Evolutionary conservation across 2,888 invertebrate species (phyloP).

Genomic region (Teinopalpus imperialis): DNA sequence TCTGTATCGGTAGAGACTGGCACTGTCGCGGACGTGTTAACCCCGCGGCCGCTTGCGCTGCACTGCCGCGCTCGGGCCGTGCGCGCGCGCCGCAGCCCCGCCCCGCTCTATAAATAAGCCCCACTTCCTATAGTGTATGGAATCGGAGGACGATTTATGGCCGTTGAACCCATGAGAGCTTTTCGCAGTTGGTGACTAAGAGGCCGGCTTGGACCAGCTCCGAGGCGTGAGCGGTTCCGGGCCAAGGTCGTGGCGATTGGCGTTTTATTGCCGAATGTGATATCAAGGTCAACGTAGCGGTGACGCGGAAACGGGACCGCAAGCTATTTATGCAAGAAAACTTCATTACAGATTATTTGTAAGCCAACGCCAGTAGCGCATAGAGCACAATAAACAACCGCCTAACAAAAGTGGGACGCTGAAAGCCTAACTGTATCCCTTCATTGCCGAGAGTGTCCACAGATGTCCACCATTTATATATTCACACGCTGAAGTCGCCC

Average conservation of each 20-base stretch:
- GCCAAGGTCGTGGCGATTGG: constrained; percentile 45
- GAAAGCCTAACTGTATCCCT: no score
- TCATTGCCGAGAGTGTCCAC: no score
- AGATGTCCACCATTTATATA: no score
- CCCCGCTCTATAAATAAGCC: constrained; percentile 71
- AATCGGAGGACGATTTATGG: constrained; percentile 74
- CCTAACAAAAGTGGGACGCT: no score
- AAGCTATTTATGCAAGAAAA: no score
- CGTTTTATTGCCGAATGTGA: constrained; percentile 14
- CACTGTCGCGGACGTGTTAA: constrained; percentile 32
- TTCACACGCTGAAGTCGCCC: no score
- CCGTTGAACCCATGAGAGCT: constrained; percentile 72
- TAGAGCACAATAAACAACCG: no score
- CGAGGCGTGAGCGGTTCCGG: constrained; percentile 37
- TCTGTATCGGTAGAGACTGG: constrained; percentile 63
- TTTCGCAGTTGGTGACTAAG: constrained; percentile 55
- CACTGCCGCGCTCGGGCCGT: constrained; percentile 34
- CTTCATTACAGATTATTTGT: no score
- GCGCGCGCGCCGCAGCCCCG: constrained; percentile 48
- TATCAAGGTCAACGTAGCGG: constrained; percentile 17
- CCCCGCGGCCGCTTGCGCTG: constrained; percentile 37
- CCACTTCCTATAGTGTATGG: constrained; percentile 69
- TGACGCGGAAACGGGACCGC: constrained; percentile 5
- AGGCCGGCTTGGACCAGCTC: constrained; percentile 37
- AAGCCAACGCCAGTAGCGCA: no score